These are phyloP conservation scores for Hippocampus zosterae DNA, from an alignment of 2,113 vertebrate species.

Conservation along the genomic window DNA sequence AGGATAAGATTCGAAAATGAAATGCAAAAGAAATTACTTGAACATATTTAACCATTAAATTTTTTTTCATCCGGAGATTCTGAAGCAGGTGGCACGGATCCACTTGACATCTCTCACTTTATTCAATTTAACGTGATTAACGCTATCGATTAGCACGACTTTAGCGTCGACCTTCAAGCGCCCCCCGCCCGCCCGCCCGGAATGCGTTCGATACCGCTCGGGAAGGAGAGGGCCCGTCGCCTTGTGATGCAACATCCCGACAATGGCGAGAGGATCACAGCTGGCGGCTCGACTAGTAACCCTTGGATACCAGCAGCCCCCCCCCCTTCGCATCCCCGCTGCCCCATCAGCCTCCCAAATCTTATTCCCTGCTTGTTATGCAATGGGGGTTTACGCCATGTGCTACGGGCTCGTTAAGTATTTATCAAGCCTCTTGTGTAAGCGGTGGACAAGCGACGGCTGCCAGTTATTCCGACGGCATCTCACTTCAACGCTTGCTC, in stretches of 20 bases:
- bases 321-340: slow-evolving; percentile 1
- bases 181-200: no score
- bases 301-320: background rate
- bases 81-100: background rate
- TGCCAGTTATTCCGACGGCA: slow-evolving; percentile 28
- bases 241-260: slow-evolving; percentile 31
- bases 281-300: slow-evolving; percentile 2
- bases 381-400: slow-evolving; percentile 40
- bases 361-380: slow-evolving; percentile 32
- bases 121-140: background rate
- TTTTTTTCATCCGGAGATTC: background rate
- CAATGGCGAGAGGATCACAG: slow-evolving; percentile 19
- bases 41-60: background rate
- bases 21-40: no score
- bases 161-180: background rate
- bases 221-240: background rate
- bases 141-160: background rate
- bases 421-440: slow-evolving; percentile 54
- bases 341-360: slow-evolving; percentile 15
- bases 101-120: background rate
- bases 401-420: slow-evolving; percentile 52
- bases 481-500: slow-evolving; percentile 20
- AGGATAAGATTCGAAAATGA: no score
- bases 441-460: slow-evolving; percentile 18
- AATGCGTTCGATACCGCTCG: background rate